phyloP scores from a whole-genome alignment of 2,797 vertebrate genomes.

The Taeniopygia guttata region DNA sequence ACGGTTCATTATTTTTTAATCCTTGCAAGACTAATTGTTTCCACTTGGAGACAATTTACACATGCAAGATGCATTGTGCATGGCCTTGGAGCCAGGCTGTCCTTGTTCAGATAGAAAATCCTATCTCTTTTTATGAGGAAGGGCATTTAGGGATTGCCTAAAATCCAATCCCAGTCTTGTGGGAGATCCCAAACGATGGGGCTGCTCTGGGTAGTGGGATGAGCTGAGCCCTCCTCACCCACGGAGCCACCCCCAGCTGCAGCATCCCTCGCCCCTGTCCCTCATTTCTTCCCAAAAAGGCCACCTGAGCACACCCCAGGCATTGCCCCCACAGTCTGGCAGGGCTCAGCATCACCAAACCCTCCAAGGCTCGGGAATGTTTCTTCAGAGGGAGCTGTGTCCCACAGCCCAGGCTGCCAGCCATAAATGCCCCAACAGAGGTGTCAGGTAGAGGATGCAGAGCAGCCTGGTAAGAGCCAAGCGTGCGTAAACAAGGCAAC shows the following conservation, averaged over 20 bases:
- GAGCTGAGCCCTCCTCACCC: not conserved
- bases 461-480: not conserved
- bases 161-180: not conserved
- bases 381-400: rapidly evolving
- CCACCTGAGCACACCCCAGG: not conserved
- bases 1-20: not conserved
- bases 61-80: not conserved
- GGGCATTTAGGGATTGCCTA: not conserved
- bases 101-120: not conserved
- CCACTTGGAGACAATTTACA: not conserved
- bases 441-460: not conserved
- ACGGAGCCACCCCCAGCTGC: no score
- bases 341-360: not conserved
- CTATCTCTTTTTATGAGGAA: not conserved
- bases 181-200: not conserved
- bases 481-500: not conserved
- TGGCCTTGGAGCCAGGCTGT: not conserved
- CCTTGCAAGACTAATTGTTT: not conserved
- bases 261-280: not conserved
- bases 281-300: not conserved
- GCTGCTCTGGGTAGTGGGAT: not conserved
- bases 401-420: not conserved
- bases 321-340: not conserved
- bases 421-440: not conserved
- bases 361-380: not conserved